Percentiles rank a stretch among this genome's conserved stretches.
Conservation (phyloP, 2,797 vertebrate genomes). For the Kryptopterus vitreolus region DNA sequence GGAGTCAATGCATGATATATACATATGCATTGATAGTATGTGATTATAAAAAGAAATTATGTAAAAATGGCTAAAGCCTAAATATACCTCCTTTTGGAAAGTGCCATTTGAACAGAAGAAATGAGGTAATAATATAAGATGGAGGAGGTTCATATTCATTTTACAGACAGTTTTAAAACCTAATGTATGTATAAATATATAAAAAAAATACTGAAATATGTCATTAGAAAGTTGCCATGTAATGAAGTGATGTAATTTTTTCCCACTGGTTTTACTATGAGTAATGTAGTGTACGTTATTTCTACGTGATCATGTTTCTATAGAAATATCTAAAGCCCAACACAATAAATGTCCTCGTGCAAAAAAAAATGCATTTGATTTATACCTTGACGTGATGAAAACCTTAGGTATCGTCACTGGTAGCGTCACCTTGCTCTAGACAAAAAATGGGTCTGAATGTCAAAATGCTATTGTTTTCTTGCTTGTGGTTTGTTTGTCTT, state of each 20-base stretch:
- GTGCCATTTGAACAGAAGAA: not conserved
- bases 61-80: not conserved
- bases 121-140: not conserved
- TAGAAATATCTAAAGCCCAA: not conserved
- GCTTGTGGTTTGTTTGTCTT: constrained; percentile 43
- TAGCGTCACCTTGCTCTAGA: not conserved
- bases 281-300: not conserved
- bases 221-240: not conserved
- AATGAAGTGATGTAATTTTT: too few relatives aligned
- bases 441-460: not conserved
- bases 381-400: constrained; percentile 1
- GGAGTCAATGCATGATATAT: not conserved
- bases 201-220: not conserved
- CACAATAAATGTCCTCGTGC: not conserved
- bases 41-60: not conserved
- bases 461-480: constrained; percentile 7
- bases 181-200: too few relatives aligned
- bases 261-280: not conserved
- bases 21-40: not conserved
- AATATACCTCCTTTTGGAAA: not conserved
- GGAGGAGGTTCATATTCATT: not conserved
- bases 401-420: not conserved
- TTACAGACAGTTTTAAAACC: too few relatives aligned
- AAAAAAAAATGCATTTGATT: not conserved
- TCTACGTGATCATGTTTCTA: not conserved